A percentile compares a stretch with the other conserved stretches of the same genome.
Evolutionary conservation across 1,140 invertebrate species (phyloP).

Genomic region (Drosophila azteca): DNA sequence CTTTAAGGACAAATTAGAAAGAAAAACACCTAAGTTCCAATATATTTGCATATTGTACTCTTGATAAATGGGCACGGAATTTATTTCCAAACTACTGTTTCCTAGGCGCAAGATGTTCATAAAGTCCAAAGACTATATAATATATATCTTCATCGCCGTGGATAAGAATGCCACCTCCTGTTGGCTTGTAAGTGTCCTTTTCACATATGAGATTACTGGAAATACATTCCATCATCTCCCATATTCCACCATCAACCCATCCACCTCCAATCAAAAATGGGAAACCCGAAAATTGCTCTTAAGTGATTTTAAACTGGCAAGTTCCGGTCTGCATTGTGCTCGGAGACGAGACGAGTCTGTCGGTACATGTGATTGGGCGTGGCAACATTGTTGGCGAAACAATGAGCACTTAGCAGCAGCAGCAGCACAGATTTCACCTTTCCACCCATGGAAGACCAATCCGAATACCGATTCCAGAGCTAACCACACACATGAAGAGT

Average conservation of each 20-base stretch:
- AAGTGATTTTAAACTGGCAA: slow-evolving; percentile 68
- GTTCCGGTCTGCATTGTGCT: slow-evolving; percentile 56
- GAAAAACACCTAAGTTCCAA: no score
- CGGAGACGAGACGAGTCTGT: not conserved
- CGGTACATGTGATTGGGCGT: slow-evolving; percentile 50
- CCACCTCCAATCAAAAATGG: slow-evolving; percentile 12
- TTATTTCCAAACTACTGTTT: no score
- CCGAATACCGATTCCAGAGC: slow-evolving; percentile 27
- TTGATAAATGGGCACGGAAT: no score
- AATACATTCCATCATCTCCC: no score
- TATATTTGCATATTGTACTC: no score
- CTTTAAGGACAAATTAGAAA: no score
- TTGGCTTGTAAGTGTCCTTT: no score
- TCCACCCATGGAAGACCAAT: slow-evolving; percentile 54
- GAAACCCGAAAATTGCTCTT: slow-evolving; percentile 64
- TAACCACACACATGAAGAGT: slow-evolving; percentile 58
- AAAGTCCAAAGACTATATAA: no score
- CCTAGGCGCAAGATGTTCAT: no score
- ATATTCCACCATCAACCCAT: not conserved
- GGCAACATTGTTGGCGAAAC: slow-evolving; percentile 70
- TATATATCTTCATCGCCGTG: no score
- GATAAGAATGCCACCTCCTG: no score
- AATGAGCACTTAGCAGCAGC: slow-evolving; percentile 72
- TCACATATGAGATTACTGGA: no score
- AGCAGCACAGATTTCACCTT: slow-evolving; percentile 68